These are phyloP conservation scores for Clamator glandarius DNA, from an alignment of 2,797 vertebrate genomes.

Conservation along the genomic window DNA sequence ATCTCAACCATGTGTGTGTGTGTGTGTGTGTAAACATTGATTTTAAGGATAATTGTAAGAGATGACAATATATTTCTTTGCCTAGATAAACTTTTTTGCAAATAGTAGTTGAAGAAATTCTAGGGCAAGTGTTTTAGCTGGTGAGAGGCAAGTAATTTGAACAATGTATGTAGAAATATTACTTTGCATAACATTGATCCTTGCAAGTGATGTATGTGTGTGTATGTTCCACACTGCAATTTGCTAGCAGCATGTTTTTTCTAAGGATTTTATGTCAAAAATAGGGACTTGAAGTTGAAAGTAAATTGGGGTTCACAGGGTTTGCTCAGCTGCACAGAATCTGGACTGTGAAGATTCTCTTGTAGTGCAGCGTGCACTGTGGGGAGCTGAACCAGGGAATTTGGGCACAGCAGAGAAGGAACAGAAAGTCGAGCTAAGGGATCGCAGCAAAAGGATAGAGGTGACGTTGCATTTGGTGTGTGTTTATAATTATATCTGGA, in stretches of 20 bases:
- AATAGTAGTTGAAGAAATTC: background rate
- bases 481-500: background rate
- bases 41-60: constrained; percentile 1
- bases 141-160: background rate
- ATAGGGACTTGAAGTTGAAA: background rate
- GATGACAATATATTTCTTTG: background rate
- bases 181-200: background rate
- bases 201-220: background rate
- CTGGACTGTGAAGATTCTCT: background rate
- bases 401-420: background rate
- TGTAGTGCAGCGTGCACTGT: background rate
- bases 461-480: background rate
- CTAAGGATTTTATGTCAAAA: background rate
- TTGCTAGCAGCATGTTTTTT: background rate
- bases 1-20: background rate
- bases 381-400: background rate
- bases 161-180: background rate
- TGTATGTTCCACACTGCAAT: background rate
- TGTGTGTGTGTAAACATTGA: background rate
- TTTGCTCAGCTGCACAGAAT: background rate
- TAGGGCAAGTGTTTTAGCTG: background rate
- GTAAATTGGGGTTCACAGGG: background rate
- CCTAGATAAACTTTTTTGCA: background rate
- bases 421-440: background rate
- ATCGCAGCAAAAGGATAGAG: background rate